Evolutionary conservation across 2,888 invertebrate genomes (phyloP).

Genomic region (Megaustenia siamemsis): DNA sequence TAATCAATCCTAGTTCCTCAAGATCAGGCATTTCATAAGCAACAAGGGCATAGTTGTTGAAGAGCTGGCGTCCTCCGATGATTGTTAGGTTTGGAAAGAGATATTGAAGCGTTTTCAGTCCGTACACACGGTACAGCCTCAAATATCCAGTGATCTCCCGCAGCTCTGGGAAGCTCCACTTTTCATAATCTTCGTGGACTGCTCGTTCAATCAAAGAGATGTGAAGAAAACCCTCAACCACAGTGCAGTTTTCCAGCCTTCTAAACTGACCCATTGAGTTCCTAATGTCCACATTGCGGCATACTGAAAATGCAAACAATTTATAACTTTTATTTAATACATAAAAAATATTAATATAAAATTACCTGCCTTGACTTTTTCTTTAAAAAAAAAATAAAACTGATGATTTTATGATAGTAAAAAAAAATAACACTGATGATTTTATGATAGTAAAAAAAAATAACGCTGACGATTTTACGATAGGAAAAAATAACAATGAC

Average conservation of each 20-base stretch:
- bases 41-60: constrained; percentile 92
- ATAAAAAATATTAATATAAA: no score
- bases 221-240: constrained; percentile 94
- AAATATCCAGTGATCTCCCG: constrained; percentile 95
- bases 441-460: no score
- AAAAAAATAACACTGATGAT: no score
- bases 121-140: constrained; percentile 89
- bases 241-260: constrained; percentile 87
- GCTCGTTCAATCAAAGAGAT: constrained; percentile 88
- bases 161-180: constrained; percentile 89
- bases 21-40: constrained; percentile 88
- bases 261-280: constrained; percentile 65
- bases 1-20: constrained; percentile 86
- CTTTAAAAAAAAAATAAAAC: no score
- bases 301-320: constrained; percentile 66
- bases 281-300: constrained; percentile 68
- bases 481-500: no score
- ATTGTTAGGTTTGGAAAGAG: constrained; percentile 96
- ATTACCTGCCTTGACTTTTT: no score
- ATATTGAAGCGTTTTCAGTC: constrained; percentile 88
- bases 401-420: no score
- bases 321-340: no score
- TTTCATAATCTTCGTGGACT: constrained; percentile 83
- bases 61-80: constrained; percentile 91
- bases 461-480: no score